phyloP scores from a whole-genome alignment of 2,113 vertebrate genomes.

The Empidonax alnorum region DNA sequence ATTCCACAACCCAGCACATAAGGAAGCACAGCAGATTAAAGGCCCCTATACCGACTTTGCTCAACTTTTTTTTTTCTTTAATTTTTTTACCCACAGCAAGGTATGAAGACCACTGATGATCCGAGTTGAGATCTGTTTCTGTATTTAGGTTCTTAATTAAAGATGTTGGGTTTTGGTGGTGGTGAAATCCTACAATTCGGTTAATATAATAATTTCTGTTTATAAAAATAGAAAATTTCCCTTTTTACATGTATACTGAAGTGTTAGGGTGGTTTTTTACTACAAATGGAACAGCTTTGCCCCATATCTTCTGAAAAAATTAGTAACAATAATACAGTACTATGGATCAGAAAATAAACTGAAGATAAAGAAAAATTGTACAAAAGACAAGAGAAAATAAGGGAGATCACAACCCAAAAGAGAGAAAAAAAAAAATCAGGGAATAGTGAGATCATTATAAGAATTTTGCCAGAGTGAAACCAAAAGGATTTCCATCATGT shows the following conservation, averaged over 20 bases:
- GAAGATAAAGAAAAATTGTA: background rate
- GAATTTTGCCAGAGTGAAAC: background rate
- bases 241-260: background rate
- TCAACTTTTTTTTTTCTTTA: background rate
- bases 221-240: background rate
- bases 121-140: background rate
- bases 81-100: background rate
- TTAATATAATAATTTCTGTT: background rate
- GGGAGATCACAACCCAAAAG: background rate
- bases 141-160: background rate
- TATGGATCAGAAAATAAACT: background rate
- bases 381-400: background rate
- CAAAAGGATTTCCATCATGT: background rate
- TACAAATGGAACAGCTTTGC: background rate
- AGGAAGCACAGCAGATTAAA: background rate
- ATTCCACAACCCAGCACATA: background rate
- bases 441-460: background rate
- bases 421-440: background rate
- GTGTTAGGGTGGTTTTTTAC: rapidly evolving
- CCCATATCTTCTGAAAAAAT: background rate
- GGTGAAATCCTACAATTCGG: background rate
- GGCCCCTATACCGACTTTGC: rapidly evolving
- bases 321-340: background rate
- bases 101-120: background rate
- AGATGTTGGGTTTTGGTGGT: background rate